These are phyloP conservation scores for Phengaris arion DNA, from an alignment of 2,888 invertebrate species.

Conservation along the genomic window DNA sequence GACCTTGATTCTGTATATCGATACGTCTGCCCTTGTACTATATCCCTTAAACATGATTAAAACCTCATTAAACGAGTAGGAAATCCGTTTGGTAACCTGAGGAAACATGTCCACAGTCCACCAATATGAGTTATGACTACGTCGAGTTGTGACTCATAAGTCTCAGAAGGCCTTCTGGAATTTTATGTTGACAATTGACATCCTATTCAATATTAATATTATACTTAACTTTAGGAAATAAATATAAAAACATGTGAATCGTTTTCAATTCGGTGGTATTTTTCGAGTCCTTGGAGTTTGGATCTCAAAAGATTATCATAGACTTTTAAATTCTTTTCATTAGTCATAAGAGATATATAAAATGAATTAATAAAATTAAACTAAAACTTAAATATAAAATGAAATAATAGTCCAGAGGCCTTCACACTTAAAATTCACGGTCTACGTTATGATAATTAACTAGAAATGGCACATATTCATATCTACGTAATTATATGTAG, in stretches of 20 bases:
- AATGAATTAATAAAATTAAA: no score
- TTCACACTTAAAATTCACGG: background rate
- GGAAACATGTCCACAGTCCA: background rate
- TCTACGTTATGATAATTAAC: background rate
- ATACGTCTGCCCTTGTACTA: conserved; percentile 22
- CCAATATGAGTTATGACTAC: background rate
- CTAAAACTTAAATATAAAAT: no score
- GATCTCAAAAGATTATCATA: no score
- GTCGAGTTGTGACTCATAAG: background rate
- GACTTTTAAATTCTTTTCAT: no score
- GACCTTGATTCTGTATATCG: conserved; percentile 18
- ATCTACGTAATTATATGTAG: background rate
- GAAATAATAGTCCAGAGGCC: background rate
- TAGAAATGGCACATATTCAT: background rate
- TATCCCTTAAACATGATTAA: conserved; percentile 21
- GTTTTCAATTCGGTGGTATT: no score
- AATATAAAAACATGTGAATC: no score
- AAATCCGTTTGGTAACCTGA: conserved; percentile 26
- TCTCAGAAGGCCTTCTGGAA: conserved; percentile 9
- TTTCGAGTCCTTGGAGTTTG: no score
- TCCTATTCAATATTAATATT: background rate
- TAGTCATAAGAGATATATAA: no score
- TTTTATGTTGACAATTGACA: conserved; percentile 3
- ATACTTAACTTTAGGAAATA: no score
- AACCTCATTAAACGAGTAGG: conserved; percentile 19